Conservation (phyloP, 2,113 vertebrate species). For the Pterophyllum scalare region DNA sequence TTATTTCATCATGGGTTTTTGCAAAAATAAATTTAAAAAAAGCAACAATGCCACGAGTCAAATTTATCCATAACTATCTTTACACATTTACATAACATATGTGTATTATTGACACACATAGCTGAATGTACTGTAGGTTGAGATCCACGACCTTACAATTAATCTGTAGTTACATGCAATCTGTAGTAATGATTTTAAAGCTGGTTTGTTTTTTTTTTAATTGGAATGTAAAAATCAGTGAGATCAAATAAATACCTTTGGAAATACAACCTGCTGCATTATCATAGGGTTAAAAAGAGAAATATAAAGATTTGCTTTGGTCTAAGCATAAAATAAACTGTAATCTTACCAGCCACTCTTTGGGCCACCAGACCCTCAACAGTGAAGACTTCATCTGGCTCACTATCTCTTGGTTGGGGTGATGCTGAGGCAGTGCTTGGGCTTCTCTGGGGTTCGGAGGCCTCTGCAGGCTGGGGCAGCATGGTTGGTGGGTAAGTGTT, state of each 20-base stretch:
- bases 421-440: slow-evolving; percentile 72
- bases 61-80: too few species aligned
- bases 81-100: too few species aligned
- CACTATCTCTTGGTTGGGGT: slow-evolving; percentile 80
- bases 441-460: slow-evolving; percentile 56
- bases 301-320: not conserved
- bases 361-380: slow-evolving; percentile 96
- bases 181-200: not conserved
- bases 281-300: not conserved
- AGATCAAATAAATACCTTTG: not conserved
- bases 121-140: not conserved
- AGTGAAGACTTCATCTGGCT: slow-evolving; percentile 87
- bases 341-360: slow-evolving; percentile 91
- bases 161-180: not conserved
- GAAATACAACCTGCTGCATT: not conserved
- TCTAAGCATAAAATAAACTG: not conserved
- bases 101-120: not conserved
- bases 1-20: not conserved
- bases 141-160: not conserved
- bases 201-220: not conserved
- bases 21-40: too few species aligned
- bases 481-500: slow-evolving; percentile 73
- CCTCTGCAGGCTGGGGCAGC: slow-evolving; percentile 58
- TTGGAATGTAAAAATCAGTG: not conserved
- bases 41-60: too few species aligned